Percentiles rank a stretch among this genome's conserved stretches.
Evolutionary conservation across 2,888 invertebrate species (phyloP).

Genomic region (Lasioglossum zephyrum): DNA sequence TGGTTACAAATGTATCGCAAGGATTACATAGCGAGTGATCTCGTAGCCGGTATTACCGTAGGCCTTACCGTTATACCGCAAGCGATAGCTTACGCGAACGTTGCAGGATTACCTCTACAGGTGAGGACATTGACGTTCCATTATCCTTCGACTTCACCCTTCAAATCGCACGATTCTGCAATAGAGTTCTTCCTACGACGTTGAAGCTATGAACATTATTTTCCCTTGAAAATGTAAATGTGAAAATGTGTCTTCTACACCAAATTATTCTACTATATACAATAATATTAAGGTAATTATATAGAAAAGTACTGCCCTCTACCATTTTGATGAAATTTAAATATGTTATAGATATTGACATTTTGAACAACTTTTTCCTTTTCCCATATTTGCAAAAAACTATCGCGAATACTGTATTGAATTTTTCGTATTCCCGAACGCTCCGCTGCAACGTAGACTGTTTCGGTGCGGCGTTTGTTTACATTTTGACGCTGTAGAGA

Average conservation of each 20-base stretch:
- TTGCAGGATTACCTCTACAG: slow-evolving; percentile 86
- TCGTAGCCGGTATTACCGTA: slow-evolving; percentile 92
- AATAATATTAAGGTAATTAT: no score
- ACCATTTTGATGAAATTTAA: no score
- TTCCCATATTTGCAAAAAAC: no score
- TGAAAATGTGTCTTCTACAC: neutral
- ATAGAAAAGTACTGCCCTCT: no score
- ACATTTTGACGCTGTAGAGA: no score
- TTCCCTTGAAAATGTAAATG: neutral
- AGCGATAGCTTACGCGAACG: slow-evolving; percentile 86
- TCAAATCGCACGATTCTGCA: neutral
- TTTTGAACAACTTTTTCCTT: no score
- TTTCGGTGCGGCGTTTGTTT: no score
- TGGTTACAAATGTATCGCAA: slow-evolving; percentile 90
- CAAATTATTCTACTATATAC: neutral
- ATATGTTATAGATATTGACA: no score
- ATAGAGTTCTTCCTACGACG: neutral
- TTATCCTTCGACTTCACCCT: slow-evolving; percentile 11
- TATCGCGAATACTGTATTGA: no score
- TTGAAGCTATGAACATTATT: neutral
- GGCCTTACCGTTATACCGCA: slow-evolving; percentile 90
- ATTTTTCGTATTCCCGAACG: no score
- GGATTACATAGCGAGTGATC: slow-evolving; percentile 89
- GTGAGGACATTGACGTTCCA: slow-evolving; percentile 69
- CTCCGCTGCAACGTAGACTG: no score